Evolutionary conservation across 2,113 vertebrate species (phyloP), one percentile per base, ranked within the genome.

Genomic region (Jaculus jaculus): DNA sequence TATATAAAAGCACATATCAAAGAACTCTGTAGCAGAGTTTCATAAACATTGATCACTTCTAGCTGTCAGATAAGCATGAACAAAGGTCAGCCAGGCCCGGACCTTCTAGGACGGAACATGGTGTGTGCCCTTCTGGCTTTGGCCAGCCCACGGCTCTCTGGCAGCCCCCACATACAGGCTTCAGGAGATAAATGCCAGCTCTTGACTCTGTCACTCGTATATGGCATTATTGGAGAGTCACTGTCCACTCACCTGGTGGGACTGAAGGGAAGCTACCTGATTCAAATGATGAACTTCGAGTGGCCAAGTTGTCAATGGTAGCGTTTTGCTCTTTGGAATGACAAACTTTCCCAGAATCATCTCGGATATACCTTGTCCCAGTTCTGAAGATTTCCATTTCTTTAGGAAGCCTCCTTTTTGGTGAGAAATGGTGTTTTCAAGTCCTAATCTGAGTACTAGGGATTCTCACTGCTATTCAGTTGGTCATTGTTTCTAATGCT

Each of bases 1-100:
- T 90, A 54, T 87, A 86, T 96, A 94, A 94, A 94, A 89, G 66
- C 83, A 87, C 89, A 74, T 73, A 90, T 95, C 81, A 73, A 84
- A 86, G 60, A 88, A 80, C 90, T 88, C 82, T 93, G 71, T 28
- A 65, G 72, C 34, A 58, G 17, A 42, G 32, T 81, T 78, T 90
- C 68, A 89, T 47, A 71, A 90, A 86, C 61, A 69, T 47, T 80
- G 34, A 84, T 95, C 75, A 93, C 71, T 85, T 93, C 73, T 95
- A 82, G 71, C 72, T 75, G 20, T 77, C 11, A 32, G 68, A 60
- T n/a, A 68, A 84, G 39, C 20, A 39, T 65, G 28, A 91, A 21
- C 66, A 83, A 81, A 60, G 85, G 65, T 34, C 74, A 54, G 9
- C 18, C 42, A 61, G 63, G 51, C n/a, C 12, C 3, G 0, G 28